Evolutionary conservation across 2,113 vertebrate genomes (phyloP).

Genomic region (Salvelinus sp.): DNA sequence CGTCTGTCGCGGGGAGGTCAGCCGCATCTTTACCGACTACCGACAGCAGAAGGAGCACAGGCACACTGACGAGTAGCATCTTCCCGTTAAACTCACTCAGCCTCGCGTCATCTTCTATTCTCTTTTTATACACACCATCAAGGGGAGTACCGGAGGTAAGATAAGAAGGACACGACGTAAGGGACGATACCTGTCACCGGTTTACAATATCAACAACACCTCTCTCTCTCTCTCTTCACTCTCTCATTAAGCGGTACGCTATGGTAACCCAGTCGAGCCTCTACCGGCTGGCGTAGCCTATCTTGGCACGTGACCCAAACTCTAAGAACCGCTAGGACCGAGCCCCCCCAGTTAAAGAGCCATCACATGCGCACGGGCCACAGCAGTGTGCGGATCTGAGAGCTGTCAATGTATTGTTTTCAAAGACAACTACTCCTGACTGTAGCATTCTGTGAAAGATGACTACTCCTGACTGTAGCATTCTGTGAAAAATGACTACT

Average conservation of each 20-base stretch:
- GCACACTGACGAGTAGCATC: slow-evolving; percentile 59
- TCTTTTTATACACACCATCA: slow-evolving; percentile 41
- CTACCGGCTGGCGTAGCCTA: slow-evolving; percentile 22
- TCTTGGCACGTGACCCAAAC: slow-evolving; percentile 40
- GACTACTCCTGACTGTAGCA: too few relatives aligned
- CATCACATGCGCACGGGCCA: background rate
- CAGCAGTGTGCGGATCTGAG: background rate
- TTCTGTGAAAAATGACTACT: too few relatives aligned
- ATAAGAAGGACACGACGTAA: background rate
- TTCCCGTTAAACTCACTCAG: slow-evolving; percentile 53
- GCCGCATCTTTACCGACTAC: slow-evolving; percentile 32
- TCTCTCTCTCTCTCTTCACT: background rate
- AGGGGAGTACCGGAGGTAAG: slow-evolving; percentile 7
- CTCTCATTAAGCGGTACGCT: slow-evolving; percentile 10
- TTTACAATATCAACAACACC: slow-evolving; percentile 39
- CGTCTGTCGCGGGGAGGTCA: slow-evolving; percentile 48
- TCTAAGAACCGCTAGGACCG: slow-evolving; percentile 3
- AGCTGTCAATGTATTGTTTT: too few relatives aligned
- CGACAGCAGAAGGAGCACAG: slow-evolving; percentile 52
- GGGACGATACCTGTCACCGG: slow-evolving; percentile 27
- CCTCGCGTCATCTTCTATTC: slow-evolving; percentile 43
- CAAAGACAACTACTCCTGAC: too few relatives aligned
- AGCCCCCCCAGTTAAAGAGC: slow-evolving; percentile 28
- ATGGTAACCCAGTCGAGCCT: slow-evolving; percentile 32
- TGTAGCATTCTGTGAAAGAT: too few relatives aligned